Conservation (phyloP, 1,140 invertebrate species). For the Nylanderia fulva region DNA sequence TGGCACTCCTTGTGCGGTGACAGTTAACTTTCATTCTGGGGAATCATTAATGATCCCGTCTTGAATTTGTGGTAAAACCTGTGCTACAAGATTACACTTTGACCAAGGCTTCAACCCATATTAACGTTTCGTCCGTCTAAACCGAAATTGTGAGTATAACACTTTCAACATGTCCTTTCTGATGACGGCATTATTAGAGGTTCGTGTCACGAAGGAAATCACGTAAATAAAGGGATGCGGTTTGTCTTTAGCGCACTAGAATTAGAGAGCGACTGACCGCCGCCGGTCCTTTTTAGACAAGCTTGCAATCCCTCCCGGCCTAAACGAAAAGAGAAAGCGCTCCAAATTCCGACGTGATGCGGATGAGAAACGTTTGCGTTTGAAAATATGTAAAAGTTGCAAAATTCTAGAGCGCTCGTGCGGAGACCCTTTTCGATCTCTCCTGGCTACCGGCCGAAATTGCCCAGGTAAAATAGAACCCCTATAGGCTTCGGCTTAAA, state of each 20-base stretch:
- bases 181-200: background rate
- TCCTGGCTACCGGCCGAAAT: constrained; percentile 37
- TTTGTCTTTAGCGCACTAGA: background rate
- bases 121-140: background rate
- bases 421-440: background rate
- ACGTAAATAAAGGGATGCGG: background rate
- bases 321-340: constrained; percentile 50
- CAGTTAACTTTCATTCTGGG: constrained; percentile 15
- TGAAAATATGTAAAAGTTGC: constrained; percentile 84
- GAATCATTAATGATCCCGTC: constrained; percentile 25
- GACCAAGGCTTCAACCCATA: background rate
- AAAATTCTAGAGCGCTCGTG: constrained; percentile 12
- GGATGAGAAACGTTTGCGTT: constrained; percentile 71
- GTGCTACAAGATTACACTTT: background rate
- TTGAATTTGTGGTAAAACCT: background rate
- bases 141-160: background rate
- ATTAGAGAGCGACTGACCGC: constrained; percentile 40
- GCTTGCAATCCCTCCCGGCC: background rate
- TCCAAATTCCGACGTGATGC: constrained; percentile 27
- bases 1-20: background rate
- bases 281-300: background rate
- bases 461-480: background rate
- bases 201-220: background rate
- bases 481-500: constrained; percentile 60
- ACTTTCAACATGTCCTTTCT: background rate